Evolutionary conservation across 1,140 invertebrate species (phyloP), one percentile per base, ranked within the genome.

Genomic region (Trypoxylus dichotomus): DNA sequence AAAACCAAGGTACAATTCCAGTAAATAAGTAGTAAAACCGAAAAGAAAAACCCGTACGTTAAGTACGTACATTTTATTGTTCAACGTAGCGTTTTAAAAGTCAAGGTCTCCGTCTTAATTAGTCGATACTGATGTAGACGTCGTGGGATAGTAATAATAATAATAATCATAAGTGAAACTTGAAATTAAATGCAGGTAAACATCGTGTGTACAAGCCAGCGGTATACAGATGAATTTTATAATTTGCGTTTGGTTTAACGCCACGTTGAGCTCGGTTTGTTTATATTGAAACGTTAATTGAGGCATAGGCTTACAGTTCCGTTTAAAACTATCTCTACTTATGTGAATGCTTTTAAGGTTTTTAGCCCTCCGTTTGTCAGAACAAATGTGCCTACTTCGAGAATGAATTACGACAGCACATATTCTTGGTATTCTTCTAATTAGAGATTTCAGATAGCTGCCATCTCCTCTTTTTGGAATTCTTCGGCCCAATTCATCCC

Each of bases 111-210:
- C 11, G 19, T 8, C 24, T 19, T 68, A 68, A 68, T 68, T 68
- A 68, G 24, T 15, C 47, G 15, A 21, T 15, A 15, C 42, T 43
- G 32, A 37, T 37, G 32, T 37, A 37, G 32, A 37, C 32, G 32
- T 37, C 10, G 32, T 37, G 32, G 32, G 2, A 32, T 32, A 54
- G 15, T 54, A 68, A 10, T 29, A 68, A 29, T 58, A 58, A 58
- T 21, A 21, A 58, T 21, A 68, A 29, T 29, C 2, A 68, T 29
- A 27, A 68, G 60, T 68, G 60, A 68, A 68, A 68, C 60, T 68
- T 27, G 24, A 68, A 68, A 24, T 68, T 68, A 68, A 68, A 27
- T 68, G 24, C 24, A 68, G 24, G 27, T 68, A 27, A 68, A 68
- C 21, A 68, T 13, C 21, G 27, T 27, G 60, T 24, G 24, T 68